Percentiles rank a stretch among this genome's conserved stretches.
These are phyloP conservation scores for Pitta sordida DNA, from an alignment of 2,113 vertebrate species.

Conservation along the genomic window DNA sequence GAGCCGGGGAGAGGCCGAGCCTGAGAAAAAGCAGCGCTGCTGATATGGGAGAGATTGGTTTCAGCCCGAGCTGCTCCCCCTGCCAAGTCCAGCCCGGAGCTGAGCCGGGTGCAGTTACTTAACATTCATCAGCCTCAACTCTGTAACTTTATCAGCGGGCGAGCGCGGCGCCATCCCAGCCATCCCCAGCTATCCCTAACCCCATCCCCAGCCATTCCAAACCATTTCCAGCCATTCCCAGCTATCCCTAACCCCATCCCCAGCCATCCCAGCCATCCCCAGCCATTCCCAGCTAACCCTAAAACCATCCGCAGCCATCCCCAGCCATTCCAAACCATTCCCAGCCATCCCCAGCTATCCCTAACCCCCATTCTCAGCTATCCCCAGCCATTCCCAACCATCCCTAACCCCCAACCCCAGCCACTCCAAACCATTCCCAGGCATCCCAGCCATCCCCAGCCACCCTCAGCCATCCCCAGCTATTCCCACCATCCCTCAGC, in stretches of 20 bases:
- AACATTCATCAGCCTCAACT: slow-evolving; percentile 96
- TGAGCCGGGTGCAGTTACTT: slow-evolving; percentile 88
- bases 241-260: too few species aligned
- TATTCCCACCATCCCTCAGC: slow-evolving; percentile 93
- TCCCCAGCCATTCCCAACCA: too few species aligned
- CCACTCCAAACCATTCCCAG: neutral
- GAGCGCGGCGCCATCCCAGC: slow-evolving; percentile 84
- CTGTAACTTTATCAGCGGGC: slow-evolving; percentile 94
- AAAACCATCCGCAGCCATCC: too few species aligned
- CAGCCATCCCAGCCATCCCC: too few species aligned
- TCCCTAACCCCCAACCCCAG: too few species aligned
- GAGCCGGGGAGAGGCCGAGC: slow-evolving; percentile 23
- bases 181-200: slow-evolving; percentile 67
- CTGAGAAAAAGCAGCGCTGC: slow-evolving; percentile 73
- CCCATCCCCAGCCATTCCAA: slow-evolving; percentile 77
- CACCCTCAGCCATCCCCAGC: slow-evolving; percentile 78
- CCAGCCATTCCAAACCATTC: too few species aligned
- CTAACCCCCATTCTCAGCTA: too few species aligned
- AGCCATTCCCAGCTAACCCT: too few species aligned
- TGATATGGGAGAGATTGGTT: slow-evolving; percentile 78
- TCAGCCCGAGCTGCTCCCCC: slow-evolving; percentile 67
- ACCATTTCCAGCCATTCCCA: slow-evolving; percentile 29
- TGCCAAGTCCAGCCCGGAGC: slow-evolving; percentile 88
- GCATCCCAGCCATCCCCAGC: slow-evolving; percentile 85
- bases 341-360: too few species aligned